These are phyloP conservation scores for Heliornis fulica DNA, from an alignment of 2,113 vertebrate genomes.

Conservation along the genomic window DNA sequence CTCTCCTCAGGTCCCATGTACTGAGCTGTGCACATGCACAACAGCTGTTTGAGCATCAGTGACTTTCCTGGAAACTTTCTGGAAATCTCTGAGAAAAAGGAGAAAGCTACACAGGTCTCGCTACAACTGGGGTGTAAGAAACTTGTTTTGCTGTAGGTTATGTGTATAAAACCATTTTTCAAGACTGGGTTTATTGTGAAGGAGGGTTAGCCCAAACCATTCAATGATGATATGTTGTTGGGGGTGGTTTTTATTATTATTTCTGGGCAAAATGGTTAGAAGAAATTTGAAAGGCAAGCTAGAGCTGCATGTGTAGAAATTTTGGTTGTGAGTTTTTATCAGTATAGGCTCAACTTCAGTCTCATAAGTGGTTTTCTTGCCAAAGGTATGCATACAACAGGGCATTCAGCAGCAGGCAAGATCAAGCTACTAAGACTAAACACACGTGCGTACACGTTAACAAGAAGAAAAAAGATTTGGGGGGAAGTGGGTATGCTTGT, in stretches of 20 bases:
- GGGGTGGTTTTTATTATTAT: no score
- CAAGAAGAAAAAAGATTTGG: not conserved
- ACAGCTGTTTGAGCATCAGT: not conserved
- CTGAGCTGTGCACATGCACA: not conserved
- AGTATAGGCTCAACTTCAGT: not conserved
- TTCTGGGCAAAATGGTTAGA: not conserved
- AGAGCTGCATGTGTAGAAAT: not conserved
- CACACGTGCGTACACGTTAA: not conserved
- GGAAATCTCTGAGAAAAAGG: not conserved
- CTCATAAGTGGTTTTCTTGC: not conserved
- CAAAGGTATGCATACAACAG: not conserved
- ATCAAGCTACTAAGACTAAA: not conserved
- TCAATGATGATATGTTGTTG: no score
- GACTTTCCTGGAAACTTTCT: not conserved
- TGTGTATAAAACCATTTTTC: rapidly evolving
- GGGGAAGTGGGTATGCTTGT: not conserved
- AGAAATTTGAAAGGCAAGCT: not conserved
- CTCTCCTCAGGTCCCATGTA: not conserved
- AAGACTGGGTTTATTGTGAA: not conserved
- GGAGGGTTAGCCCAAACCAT: not conserved
- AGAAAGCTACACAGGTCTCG: not conserved
- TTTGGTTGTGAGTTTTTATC: not conserved
- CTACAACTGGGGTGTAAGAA: not conserved
- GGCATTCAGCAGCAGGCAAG: not conserved
- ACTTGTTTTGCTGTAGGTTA: not conserved